A percentile compares a stretch with the other conserved stretches of the same genome.
These are phyloP conservation scores for Dromas ardeola DNA, from an alignment of 2,113 vertebrate species.

Conservation along the genomic window DNA sequence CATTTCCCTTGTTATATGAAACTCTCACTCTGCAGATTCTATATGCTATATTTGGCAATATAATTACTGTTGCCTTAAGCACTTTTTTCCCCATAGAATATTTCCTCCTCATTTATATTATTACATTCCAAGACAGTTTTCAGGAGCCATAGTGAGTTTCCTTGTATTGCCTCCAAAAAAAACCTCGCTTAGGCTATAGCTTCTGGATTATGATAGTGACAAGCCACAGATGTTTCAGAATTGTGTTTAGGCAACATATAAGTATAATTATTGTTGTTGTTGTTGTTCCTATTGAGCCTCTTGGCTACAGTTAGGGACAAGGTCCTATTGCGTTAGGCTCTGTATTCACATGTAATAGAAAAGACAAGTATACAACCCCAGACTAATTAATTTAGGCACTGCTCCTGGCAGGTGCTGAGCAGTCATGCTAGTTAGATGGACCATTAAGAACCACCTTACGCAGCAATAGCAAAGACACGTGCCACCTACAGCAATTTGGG, in stretches of 20 bases:
- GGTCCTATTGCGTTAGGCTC: not conserved
- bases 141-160: constrained; percentile 13
- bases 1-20: constrained; percentile 43
- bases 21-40: constrained; percentile 42
- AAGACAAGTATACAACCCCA: not conserved
- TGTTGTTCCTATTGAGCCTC: not conserved
- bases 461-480: not conserved
- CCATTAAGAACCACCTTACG: not conserved
- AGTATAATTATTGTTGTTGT: not conserved
- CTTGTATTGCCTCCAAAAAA: constrained; percentile 8
- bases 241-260: constrained; percentile 27
- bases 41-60: constrained; percentile 63
- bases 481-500: not conserved
- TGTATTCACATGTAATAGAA: not conserved
- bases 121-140: constrained; percentile 51
- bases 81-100: constrained; percentile 43
- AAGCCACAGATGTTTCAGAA: constrained; percentile 35
- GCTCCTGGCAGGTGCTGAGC: not conserved
- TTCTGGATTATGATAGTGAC: not conserved
- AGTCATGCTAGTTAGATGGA: not conserved
- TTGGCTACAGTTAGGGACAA: not conserved
- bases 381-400: not conserved
- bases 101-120: constrained; percentile 46
- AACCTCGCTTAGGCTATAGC: not conserved
- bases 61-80: constrained; percentile 67